Conservation (phyloP, 1,140 invertebrate species). For the Drosophila tsacasi region DNA sequence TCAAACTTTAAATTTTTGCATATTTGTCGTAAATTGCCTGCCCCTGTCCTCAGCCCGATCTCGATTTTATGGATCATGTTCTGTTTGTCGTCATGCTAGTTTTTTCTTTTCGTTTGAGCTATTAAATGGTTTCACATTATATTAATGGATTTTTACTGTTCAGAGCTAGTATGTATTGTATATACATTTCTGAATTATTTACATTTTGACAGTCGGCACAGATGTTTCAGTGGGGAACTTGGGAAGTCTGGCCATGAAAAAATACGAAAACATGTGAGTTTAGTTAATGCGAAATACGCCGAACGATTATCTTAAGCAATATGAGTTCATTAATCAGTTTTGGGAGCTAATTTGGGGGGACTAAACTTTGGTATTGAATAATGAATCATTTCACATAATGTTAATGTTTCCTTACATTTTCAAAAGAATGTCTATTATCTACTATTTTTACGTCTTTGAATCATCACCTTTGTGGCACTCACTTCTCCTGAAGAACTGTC, state of each 20-base stretch:
- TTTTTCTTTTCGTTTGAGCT: conserved; percentile 7
- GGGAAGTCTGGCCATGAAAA: conserved; percentile 40
- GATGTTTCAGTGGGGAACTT: conserved; percentile 29
- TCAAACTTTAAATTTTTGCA: conserved; percentile 52
- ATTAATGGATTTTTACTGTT: conserved; percentile 57
- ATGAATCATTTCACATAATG: not conserved
- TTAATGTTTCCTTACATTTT: not conserved
- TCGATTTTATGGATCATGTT: conserved; percentile 35
- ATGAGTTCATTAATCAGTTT: conserved; percentile 37
- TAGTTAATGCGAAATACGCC: conserved; percentile 38
- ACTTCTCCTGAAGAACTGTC: conserved; percentile 17
- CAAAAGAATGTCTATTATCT: not conserved
- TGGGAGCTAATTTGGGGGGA: conserved; percentile 5
- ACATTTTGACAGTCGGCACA: conserved; percentile 46
- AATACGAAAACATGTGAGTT: conserved; percentile 30
- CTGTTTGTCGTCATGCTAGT: conserved; percentile 36
- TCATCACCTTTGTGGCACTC: conserved; percentile 1
- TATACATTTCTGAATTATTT: conserved; percentile 29
- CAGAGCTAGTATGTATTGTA: conserved; percentile 3
- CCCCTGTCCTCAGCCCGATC: conserved; percentile 23
- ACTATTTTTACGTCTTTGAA: conserved; percentile 3
- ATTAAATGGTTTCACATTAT: conserved; percentile 47
- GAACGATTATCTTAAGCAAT: conserved; percentile 26
- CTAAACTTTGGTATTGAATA: conserved; percentile 1
- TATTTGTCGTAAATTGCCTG: conserved; percentile 53